Percentiles rank a stretch among this genome's conserved stretches.
These are phyloP conservation scores for Trilocha varians DNA, from an alignment of 2,888 invertebrate species.

Conservation along the genomic window DNA sequence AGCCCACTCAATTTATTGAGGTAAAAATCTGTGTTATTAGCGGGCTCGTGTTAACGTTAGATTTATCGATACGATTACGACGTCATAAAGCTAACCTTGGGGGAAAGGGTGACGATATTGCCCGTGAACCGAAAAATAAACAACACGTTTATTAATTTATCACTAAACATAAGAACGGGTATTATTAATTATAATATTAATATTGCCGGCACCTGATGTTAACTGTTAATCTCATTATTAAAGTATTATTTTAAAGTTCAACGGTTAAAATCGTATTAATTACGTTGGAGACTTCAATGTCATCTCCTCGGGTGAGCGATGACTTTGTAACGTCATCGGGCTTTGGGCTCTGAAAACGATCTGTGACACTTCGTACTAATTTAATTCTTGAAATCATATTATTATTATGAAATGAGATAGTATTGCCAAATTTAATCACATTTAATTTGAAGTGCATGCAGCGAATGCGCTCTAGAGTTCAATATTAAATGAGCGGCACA, in stretches of 20 bases:
- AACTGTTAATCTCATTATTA: too few species aligned
- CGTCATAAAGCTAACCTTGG: conserved; percentile 17
- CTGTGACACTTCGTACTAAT: too few species aligned
- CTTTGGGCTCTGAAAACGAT: too few species aligned
- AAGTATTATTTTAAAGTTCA: too few species aligned
- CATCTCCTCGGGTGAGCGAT: too few species aligned
- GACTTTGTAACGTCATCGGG: too few species aligned
- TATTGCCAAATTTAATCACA: not conserved
- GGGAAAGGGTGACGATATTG: not conserved
- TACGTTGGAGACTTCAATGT: too few species aligned
- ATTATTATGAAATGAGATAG: not conserved
- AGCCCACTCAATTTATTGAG: conserved; percentile 19
- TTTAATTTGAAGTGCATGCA: conserved; percentile 15
- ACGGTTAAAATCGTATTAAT: too few species aligned
- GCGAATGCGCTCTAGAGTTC: conserved; percentile 38
- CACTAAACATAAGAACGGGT: not conserved
- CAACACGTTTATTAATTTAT: not conserved
- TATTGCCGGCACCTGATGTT: too few species aligned
- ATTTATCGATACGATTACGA: conserved; percentile 24
- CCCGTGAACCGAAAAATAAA: not conserved
- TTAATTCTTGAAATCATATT: not conserved
- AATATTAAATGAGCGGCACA: conserved; percentile 51
- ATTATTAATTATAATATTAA: too few species aligned
- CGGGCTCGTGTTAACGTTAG: conserved; percentile 16
- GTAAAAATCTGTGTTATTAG: conserved; percentile 16